These are phyloP conservation scores for Patella pellucida DNA, from an alignment of 2,888 invertebrate genomes.

Conservation along the genomic window DNA sequence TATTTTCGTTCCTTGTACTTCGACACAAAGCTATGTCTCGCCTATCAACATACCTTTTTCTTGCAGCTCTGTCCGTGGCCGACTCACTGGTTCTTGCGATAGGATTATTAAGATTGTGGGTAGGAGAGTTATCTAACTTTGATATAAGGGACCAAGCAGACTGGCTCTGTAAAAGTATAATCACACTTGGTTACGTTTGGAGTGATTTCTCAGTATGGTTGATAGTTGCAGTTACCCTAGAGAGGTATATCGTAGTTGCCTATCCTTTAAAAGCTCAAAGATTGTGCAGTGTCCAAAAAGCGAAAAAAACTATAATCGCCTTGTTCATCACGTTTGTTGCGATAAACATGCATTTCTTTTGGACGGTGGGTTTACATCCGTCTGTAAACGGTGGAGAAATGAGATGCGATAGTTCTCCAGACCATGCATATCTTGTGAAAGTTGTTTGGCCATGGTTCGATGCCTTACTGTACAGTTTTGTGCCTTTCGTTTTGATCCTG, in stretches of 20 bases:
- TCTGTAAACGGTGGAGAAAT: slow-evolving; percentile 17
- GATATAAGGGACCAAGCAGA: slow-evolving; percentile 52
- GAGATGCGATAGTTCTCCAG: slow-evolving; percentile 39
- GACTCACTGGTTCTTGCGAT: slow-evolving; percentile 64
- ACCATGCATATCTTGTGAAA: slow-evolving; percentile 42
- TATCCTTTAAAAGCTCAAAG: slow-evolving; percentile 53
- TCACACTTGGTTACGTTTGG: slow-evolving; percentile 57
- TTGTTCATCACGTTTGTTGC: slow-evolving; percentile 39
- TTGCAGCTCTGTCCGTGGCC: slow-evolving; percentile 61
- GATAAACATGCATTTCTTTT: slow-evolving; percentile 55
- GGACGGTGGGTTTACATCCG: slow-evolving; percentile 42
- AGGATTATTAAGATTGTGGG: slow-evolving; percentile 64
- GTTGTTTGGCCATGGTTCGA: slow-evolving; percentile 67
- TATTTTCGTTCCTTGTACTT: slow-evolving; percentile 63
- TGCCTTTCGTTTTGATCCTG: slow-evolving; percentile 62
- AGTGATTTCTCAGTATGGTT: slow-evolving; percentile 67
- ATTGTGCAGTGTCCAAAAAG: slow-evolving; percentile 49
- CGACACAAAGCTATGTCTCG: slow-evolving; percentile 57
- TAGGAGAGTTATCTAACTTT: slow-evolving; percentile 57
- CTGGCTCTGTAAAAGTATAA: slow-evolving; percentile 58
- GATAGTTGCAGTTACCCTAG: slow-evolving; percentile 50
- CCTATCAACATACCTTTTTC: slow-evolving; percentile 64
- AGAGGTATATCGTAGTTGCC: slow-evolving; percentile 58
- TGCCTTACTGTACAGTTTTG: slow-evolving; percentile 61
- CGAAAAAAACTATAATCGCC: slow-evolving; percentile 43